phyloP scores from a whole-genome alignment of 1,140 invertebrate genomes.

The Ceratina australensis region DNA sequence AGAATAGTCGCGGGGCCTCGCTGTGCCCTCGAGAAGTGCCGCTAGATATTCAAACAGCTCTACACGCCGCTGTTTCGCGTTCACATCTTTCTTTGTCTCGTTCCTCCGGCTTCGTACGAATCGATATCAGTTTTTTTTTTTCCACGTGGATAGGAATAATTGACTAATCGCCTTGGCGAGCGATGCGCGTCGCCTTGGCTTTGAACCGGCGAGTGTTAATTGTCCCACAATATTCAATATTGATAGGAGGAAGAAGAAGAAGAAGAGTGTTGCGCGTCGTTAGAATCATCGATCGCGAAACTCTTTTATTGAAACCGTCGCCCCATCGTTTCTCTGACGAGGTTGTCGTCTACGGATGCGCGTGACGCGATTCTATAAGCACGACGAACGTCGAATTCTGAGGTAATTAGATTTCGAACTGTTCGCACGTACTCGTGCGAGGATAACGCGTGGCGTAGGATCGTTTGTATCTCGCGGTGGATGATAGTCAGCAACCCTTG shows the following conservation, averaged over 20 bases:
- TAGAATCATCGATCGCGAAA: neutral
- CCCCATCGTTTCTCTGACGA: neutral
- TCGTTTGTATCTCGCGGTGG: neutral
- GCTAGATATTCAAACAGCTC: constrained; percentile 6
- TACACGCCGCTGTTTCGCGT: constrained; percentile 19
- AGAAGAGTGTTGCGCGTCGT: neutral
- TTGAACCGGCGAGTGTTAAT: neutral
- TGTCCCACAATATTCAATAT: neutral
- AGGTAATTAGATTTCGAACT: neutral
- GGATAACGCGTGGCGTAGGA: neutral
- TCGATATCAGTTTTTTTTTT: constrained; percentile 39
- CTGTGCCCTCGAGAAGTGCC: constrained; percentile 1
- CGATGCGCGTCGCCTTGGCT: constrained; percentile 10
- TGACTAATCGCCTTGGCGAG: constrained; percentile 43
- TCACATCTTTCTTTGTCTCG: neutral
- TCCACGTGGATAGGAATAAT: constrained; percentile 19
- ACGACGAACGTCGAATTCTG: neutral
- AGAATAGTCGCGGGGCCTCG: constrained; percentile 32
- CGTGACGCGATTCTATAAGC: neutral
- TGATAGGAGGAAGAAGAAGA: neutral
- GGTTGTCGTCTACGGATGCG: constrained; percentile 11
- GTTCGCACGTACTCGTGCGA: neutral
- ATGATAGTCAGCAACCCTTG: constrained; percentile 38
- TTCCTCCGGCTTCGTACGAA: constrained; percentile 1
- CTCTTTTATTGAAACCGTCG: neutral